Base-by-base conservation (phyloP, 2,113 vertebrate species). In the Corythornis cristatus region DNA sequence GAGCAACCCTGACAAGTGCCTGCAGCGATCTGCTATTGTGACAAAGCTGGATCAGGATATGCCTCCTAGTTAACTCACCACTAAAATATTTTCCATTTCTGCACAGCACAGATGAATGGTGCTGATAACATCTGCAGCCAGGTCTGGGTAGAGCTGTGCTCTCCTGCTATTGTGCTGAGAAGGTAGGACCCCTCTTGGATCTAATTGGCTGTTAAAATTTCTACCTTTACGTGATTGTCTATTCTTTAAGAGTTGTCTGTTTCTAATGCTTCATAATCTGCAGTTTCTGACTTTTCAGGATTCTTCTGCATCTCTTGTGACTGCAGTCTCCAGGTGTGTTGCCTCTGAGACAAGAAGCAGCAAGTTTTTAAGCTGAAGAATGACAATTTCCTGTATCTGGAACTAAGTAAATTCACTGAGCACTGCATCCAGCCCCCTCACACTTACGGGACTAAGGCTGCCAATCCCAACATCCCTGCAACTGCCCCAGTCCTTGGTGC, bases 21-120 rank as follows among this genome's bases (percentile, higher is more conserved):
- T 45, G 9, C 67, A 94, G 91, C 11, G 51, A 93, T 62, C 74
- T 81, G 80, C 95, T 87, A 91, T 94, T 93, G 84, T 96, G 89
- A 96, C 94, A 92, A 95, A 91, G 65, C 87, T 90, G 93, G 91
- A 83, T 91, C 94, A 95, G 93, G 96, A 96, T 95, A 86, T 67
- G 92, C 81, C 86, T 93, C 75, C 83, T 53, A 22, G 43, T 74
- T 88, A 95, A 87, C 83, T 95, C 93, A 90, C 76, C 50, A 28
- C 45, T 83, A 50, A 83, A 93, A 46, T 93, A 86, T 82, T 88
- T 96, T 95, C 89, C 86, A 89, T 74, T 80, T 93, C 82, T 85
- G 81, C 70, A 60, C 80, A 53, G 35, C 56, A 92, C 70, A 96
- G 94, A 96, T 93, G 89, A 88, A 75, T 31, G 61, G 56, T 78